Base-by-base conservation (phyloP, 1,140 invertebrate species). In the Bradynema listronoti region DNA sequence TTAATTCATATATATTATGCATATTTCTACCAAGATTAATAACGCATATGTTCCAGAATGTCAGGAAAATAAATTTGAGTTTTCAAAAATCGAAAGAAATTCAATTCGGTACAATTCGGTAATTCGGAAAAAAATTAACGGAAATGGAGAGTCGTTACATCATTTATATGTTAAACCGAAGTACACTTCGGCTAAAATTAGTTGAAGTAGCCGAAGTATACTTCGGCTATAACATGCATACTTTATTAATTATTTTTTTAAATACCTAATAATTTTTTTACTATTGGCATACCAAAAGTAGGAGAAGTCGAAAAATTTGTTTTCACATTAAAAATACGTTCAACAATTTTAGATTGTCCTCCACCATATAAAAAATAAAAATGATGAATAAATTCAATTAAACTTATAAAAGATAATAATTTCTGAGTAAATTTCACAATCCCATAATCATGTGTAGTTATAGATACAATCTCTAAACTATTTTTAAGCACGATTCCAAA, bases 321-420 rank as follows among this genome's bases (percentile, higher is more conserved):
- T 25, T 46, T 3, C 33, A 55, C 16, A 4, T 30, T 30, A 55
- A 55, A 3, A n/a, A 55, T 30, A 19, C 32, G 41, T 16, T 55
- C 50, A n/a, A 16, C 33, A 5, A 55, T 19, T 55, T 53, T 27
- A 16, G 52, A 3, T 43, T 22, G n/a, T 4, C 52, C 52, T 5
- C 52, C 52, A 19, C 32, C 16, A 25, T 25, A 50, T 16, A 55
- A n/a, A 55, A 55, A 55, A 16, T 46, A 43, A 25, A 55, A 55
- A n/a, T 19, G 52, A 36, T 55, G 27, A 55, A 55, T 19, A n/a
- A 55, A 55, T 3, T 46, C 52, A 36, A 55, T 30, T 5, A 43
- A 30, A 30, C 27, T 55, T 19, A 55, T 34, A 4, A 25, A n/a
- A 19, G 3, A 50, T 27, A 14, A 4, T 16, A 55, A 27, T 50